Conservation (phyloP, 2,113 vertebrate genomes). For the Collichthys lucidus region DNA sequence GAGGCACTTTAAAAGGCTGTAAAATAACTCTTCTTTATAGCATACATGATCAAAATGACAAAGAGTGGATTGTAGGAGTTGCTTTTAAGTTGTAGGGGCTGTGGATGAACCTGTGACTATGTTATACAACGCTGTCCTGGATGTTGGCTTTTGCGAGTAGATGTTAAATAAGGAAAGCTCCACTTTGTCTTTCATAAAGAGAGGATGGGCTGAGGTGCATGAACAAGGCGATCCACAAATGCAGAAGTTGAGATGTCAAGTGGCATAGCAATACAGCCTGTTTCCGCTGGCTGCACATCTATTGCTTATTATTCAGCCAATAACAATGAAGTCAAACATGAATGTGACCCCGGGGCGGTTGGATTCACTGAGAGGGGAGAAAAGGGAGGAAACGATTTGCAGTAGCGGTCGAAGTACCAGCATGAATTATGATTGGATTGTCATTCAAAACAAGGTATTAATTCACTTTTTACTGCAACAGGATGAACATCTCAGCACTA, state of each 20-base stretch:
- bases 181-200: slow-evolving; percentile 7
- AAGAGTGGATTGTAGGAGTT: background rate
- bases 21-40: background rate
- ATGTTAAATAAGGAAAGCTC: background rate
- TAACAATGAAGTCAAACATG: slow-evolving; percentile 41
- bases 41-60: slow-evolving; percentile 1
- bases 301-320: slow-evolving; percentile 35
- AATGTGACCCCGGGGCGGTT: slow-evolving; percentile 27
- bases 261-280: slow-evolving; percentile 31
- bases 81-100: background rate
- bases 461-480: slow-evolving; percentile 1
- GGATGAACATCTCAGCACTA: background rate
- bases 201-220: background rate
- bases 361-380: background rate
- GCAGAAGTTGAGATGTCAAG: slow-evolving; percentile 37
- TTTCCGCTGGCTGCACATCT: slow-evolving; percentile 34
- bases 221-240: slow-evolving; percentile 17
- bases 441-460: slow-evolving; percentile 26
- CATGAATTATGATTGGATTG: slow-evolving; percentile 9
- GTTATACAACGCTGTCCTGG: background rate
- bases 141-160: slow-evolving; percentile 3
- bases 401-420: background rate
- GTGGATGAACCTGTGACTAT: background rate
- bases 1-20: background rate
- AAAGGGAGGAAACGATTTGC: background rate